Conservation (phyloP, 2,113 vertebrate species). For the Scopus umbretta region DNA sequence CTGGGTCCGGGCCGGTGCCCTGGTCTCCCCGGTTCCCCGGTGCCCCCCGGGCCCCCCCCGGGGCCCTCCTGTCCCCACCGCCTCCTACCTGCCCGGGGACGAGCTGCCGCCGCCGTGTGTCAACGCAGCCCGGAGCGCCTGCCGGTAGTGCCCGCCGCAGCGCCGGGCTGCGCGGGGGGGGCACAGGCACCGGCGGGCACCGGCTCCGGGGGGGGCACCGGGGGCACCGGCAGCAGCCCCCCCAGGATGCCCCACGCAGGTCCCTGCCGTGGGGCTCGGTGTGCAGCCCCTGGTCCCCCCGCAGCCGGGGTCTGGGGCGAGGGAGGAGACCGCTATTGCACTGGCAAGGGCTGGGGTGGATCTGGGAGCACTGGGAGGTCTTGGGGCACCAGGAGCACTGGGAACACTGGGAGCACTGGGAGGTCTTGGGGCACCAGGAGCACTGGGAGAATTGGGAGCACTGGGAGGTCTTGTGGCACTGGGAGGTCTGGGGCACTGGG, state of each 20-base stretch:
- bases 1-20: background rate
- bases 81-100: background rate
- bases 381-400: background rate
- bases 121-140: background rate
- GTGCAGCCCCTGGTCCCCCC: background rate
- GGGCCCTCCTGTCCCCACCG: background rate
- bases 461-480: no score
- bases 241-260: background rate
- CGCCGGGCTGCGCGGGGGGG: background rate
- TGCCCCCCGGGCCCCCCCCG: background rate
- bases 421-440: no score
- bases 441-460: background rate
- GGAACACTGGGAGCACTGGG: background rate
- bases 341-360: background rate
- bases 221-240: background rate
- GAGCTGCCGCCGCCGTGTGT: background rate
- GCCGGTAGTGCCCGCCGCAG: background rate
- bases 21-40: background rate
- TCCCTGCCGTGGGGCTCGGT: background rate
- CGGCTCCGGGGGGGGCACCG: background rate
- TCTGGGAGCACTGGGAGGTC: background rate
- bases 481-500: background rate
- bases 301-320: rapidly evolving
- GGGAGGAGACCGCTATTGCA: background rate
- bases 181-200: background rate